Base-by-base conservation (phyloP, 2,888 invertebrate species). In the Leptinotarsa peninsularis region DNA sequence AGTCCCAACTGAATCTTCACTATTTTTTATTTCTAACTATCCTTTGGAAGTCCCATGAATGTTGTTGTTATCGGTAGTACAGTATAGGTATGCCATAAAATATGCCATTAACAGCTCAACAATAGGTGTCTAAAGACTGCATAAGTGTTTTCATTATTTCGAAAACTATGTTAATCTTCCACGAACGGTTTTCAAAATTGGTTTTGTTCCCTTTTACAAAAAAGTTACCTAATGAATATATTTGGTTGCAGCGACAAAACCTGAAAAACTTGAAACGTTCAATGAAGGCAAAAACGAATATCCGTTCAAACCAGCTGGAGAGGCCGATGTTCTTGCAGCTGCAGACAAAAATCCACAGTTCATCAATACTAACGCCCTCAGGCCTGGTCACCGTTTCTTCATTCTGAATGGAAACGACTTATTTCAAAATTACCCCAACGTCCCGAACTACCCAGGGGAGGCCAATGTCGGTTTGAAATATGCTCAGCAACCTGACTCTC, bases 351-450 rank as follows among this genome's bases (percentile, higher is more conserved):
- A 54, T 56, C 82, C 78, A 75, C 78, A 80, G 71, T 72, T 80
- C 49, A 75, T 78, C 73, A 81, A 78, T 63, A 77, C 74, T 78
- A 77, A 79, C 73, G 81, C 78, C 52, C 77, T 87, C 7, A 83
- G 82, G 77, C 87, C 88, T 4, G 92, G 91, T 3, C 91, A 91
- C 80, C 86, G 91, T 75, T 91, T 91, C 78, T 92, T 91, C 85
- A 90, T 92, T 49, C 88, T 92, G 0, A 91, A 91, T 80, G 91
- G 88, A 81, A 90, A 88, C 76, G 89, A 89, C 1, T 88, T 90
- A 56, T 90, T 88, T 81, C 87, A 75, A 73, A 79, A 66, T 71
- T 77, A 74, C 68, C 79, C 76, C 14, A 73, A 77, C 49, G 78
- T 66, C 79, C 73, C 56, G 76, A 77, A 74, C 27, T 76, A 71